Evolutionary conservation across 2,797 vertebrate genomes (phyloP).

Genomic region (Phoebastria nigripes): DNA sequence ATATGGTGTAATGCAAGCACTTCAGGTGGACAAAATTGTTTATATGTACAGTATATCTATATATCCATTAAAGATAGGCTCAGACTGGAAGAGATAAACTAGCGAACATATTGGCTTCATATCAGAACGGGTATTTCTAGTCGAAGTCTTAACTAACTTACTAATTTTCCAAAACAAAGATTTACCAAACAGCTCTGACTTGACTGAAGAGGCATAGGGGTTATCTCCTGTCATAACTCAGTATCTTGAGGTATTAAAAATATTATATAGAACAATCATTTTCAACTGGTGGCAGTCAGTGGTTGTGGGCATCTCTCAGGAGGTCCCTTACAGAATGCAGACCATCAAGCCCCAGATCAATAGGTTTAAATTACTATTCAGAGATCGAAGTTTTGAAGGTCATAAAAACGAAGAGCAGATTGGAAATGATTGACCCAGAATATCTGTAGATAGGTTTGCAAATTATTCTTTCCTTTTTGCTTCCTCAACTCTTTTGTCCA

Average conservation of each 20-base stretch:
- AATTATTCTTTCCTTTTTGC: not conserved
- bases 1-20: not conserved
- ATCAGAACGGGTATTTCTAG: not conserved
- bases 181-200: not conserved
- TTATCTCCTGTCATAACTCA: not conserved
- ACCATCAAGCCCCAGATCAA: not conserved
- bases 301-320: not conserved
- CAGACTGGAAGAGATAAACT: not conserved
- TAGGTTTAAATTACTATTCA: not conserved
- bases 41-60: not conserved
- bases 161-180: not conserved
- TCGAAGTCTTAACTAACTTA: not conserved
- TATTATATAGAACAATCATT: not conserved
- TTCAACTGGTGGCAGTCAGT: not conserved
- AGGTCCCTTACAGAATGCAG: not conserved
- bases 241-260: not conserved
- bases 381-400: not conserved
- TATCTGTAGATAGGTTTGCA: not conserved
- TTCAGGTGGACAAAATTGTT: not conserved
- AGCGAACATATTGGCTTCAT: not conserved
- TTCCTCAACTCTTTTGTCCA: not conserved
- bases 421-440: not conserved
- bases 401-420: not conserved
- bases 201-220: not conserved
- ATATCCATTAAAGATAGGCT: not conserved